Evolutionary conservation across 1,140 invertebrate genomes (phyloP).

Genomic region (Nasonia vitripennis): DNA sequence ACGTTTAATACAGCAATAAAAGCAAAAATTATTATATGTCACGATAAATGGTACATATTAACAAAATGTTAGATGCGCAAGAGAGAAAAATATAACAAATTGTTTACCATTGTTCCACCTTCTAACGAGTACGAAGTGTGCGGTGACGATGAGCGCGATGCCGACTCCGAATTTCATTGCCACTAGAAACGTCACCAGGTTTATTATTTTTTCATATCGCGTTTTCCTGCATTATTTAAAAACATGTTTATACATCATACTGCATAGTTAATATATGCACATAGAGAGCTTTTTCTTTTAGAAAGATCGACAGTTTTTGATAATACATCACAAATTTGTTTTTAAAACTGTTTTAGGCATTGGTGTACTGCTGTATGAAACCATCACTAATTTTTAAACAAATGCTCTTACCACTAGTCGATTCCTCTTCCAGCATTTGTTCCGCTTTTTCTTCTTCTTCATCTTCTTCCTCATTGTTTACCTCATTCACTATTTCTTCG

Average conservation of each 20-base stretch:
- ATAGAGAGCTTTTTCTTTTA: neutral
- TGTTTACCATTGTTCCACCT: conserved; percentile 73
- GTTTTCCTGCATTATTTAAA: neutral
- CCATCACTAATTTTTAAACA: conserved; percentile 33
- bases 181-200: conserved; percentile 79
- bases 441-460: conserved; percentile 59
- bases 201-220: conserved; percentile 50
- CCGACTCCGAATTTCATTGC: conserved; percentile 86
- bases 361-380: neutral
- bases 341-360: neutral
- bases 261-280: neutral
- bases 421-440: conserved; percentile 68
- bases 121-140: conserved; percentile 82
- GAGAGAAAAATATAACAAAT: conserved; percentile 31
- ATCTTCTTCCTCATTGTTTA: conserved; percentile 52
- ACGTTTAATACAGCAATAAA: neutral
- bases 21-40: neutral
- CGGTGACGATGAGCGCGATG: conserved; percentile 84
- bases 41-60: conserved; percentile 16
- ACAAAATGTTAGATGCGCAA: conserved; percentile 6
- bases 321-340: neutral
- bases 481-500: conserved; percentile 66
- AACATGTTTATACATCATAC: neutral
- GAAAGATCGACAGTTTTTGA: conserved; percentile 31
- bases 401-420: conserved; percentile 65